Base-by-base conservation (phyloP, 2,888 invertebrate species). In the Brachyopa scutellaris region DNA sequence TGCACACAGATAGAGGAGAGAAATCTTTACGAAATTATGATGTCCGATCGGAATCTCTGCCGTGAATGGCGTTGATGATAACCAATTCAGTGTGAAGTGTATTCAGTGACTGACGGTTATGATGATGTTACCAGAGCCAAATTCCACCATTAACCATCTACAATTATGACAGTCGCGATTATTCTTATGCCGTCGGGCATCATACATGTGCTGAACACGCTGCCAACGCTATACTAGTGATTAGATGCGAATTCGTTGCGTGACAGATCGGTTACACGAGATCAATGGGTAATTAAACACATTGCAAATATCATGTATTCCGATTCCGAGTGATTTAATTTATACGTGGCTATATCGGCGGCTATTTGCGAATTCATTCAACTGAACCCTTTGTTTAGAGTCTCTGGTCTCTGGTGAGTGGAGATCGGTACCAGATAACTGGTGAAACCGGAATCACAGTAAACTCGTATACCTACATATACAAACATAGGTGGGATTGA, bases 271-370 rank as follows among this genome's bases (percentile, higher is more conserved):
- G 79, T 40, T 73, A 67, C 79, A 80, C 13, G 40, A 40, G 47
- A 80, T 74, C 73, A 62, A 49, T 74, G 73, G 73, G 67, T 62
- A 80, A 80, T 80, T 80, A 80, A 73, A 55, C 42, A 61, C 78
- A n/a, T n/a, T 72, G 38, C 72, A 79, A 80, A 80, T 80, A 67
- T 80, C 73, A 67, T 69, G 73, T 80, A 80, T 62, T 67, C 3
- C 9, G 33, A 80, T 62, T 67, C 3, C 9, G 33, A 57, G 42
- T 8, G 55, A 62, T 57, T 72, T 61, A 67, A 69, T 74, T 67
- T 36, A 53, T 49, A 57, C 31, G 19, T 40, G 19, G 15, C 13
- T 19, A 11, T 49, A 38, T 6, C 38, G 38, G 13, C 23, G 17
- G 49, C 51, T 59, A 19, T 45, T 33, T 49, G 33, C 17, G 36